These are phyloP conservation scores for Siphlonurus alternatus DNA, from an alignment of 2,888 invertebrate species.

Conservation along the genomic window DNA sequence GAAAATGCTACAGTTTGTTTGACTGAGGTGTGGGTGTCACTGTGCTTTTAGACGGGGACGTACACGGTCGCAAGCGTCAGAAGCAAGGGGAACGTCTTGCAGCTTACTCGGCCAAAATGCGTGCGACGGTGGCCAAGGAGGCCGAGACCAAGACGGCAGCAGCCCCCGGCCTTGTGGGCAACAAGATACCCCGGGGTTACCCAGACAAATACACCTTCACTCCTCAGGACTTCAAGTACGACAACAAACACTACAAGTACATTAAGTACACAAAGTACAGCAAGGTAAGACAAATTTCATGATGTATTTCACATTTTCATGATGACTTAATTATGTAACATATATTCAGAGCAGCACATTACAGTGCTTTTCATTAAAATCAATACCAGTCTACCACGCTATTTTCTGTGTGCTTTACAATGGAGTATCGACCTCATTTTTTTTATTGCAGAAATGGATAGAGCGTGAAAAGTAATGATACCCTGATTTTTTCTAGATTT, in stretches of 20 bases:
- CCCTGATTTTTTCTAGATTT: too few relatives aligned
- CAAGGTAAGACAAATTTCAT: slow-evolving; percentile 34
- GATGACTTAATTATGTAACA: too few relatives aligned
- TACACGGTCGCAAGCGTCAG: slow-evolving; percentile 31
- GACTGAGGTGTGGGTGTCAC: too few relatives aligned
- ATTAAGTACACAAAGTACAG: slow-evolving; percentile 56
- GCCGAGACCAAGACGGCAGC: slow-evolving; percentile 16
- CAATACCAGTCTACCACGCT: too few relatives aligned
- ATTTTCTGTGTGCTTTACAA: too few relatives aligned
- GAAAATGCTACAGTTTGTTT: too few relatives aligned
- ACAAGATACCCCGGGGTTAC: slow-evolving; percentile 14
- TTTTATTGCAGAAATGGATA: too few relatives aligned
- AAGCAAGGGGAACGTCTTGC: slow-evolving; percentile 41
- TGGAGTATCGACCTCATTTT: too few relatives aligned
- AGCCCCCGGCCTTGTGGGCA: slow-evolving; percentile 15
- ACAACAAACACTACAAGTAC: slow-evolving; percentile 63
- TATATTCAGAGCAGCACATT: too few relatives aligned
- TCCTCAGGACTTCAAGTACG: slow-evolving; percentile 58
- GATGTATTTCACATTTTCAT: too few relatives aligned
- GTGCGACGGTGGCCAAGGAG: slow-evolving; percentile 39
- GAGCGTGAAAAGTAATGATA: too few relatives aligned
- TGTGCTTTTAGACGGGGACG: neutral
- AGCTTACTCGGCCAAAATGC: slow-evolving; percentile 44
- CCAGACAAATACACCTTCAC: slow-evolving; percentile 41
- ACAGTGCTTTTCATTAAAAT: too few relatives aligned